These are phyloP conservation scores for Scolopax bukidnonensis DNA, from an alignment of 2,797 vertebrate species.

Conservation along the genomic window DNA sequence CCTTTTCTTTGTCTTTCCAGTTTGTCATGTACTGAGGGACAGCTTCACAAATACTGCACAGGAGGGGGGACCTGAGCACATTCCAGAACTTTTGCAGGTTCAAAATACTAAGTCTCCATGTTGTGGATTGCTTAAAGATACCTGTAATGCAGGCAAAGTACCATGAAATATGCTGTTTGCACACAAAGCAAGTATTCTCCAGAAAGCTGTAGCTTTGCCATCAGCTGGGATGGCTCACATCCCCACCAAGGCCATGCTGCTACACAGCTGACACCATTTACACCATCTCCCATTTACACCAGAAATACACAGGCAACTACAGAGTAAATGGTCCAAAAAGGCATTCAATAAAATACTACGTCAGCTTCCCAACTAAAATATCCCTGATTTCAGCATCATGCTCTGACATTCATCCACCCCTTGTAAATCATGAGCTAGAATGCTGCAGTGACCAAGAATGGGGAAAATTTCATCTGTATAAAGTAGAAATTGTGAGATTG, in stretches of 20 bases:
- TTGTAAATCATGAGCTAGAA: background rate
- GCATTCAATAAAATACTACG: background rate
- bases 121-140: conserved; percentile 14
- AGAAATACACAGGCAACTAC: background rate
- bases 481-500: background rate
- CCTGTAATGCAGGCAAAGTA: background rate
- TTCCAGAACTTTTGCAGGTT: background rate
- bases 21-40: background rate
- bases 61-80: conserved; percentile 8
- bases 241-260: background rate
- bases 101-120: background rate
- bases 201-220: background rate
- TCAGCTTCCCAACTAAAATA: background rate
- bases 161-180: background rate
- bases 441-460: background rate
- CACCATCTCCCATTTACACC: background rate
- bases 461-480: background rate
- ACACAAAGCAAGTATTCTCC: background rate
- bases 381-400: background rate
- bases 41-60: conserved; percentile 18
- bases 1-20: conserved; percentile 30
- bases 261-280: background rate
- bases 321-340: background rate
- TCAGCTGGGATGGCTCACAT: background rate
- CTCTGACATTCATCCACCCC: background rate